Base-by-base conservation (phyloP, 2,113 vertebrate genomes). In the Nannobrachium achirus region DNA sequence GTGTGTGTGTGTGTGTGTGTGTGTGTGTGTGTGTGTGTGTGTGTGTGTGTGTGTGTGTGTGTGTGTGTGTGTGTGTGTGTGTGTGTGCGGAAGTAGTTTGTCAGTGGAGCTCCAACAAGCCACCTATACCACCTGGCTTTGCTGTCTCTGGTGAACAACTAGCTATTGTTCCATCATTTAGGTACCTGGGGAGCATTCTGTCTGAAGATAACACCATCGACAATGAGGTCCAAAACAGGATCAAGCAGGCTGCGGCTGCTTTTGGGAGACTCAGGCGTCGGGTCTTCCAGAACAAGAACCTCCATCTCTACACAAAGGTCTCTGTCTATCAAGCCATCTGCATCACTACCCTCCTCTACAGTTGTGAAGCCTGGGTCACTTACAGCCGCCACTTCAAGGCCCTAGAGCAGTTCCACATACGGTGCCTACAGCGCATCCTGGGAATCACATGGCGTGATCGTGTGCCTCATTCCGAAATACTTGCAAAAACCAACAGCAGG, bases 271-370 rank as follows among this genome's bases (percentile, higher is more conserved):
- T 72, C 14, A 0, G 18, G 25, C 5, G 11, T 4, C 4, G 55
- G 16, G 77, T 71, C 18, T 75, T 79, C 10, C 49, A 60, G 8
- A 79, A n/a, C n/a, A n/a, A n/a, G n/a, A n/a, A n/a, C n/a, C n/a
- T n/a, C n/a, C n/a, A n/a, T n/a, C n/a, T n/a, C n/a, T n/a, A n/a
- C n/a, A n/a, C n/a, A n/a, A n/a, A n/a, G n/a, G n/a, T n/a, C n/a
- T n/a, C n/a, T n/a, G n/a, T n/a, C n/a, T n/a, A n/a, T n/a, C n/a
- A n/a, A n/a, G n/a, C n/a, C n/a, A n/a, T n/a, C n/a, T n/a, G n/a
- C n/a, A n/a, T n/a, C n/a, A n/a, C n/a, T n/a, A n/a, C n/a, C n/a
- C n/a, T n/a, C n/a, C n/a, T n/a, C n/a, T n/a, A n/a, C n/a, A n/a
- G n/a, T n/a, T n/a, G n/a, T n/a, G n/a, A n/a, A n/a, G n/a, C n/a